Base-by-base conservation (phyloP, 1,140 invertebrate species). In the Caerostris darwini region DNA sequence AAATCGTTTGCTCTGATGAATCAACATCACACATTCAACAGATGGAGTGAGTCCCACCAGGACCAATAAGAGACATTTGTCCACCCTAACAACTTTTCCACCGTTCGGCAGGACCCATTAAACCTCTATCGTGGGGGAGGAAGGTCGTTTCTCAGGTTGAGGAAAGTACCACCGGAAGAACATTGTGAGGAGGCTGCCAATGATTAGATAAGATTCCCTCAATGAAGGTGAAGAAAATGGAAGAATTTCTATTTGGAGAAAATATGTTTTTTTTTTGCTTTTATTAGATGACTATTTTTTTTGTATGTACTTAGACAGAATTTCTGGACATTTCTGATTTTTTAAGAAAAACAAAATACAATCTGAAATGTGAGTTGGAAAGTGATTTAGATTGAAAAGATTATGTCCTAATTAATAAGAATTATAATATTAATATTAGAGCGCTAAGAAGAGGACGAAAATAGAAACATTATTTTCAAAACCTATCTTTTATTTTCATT, bases 1-100 rank as follows among this genome's bases (percentile, higher is more conserved):
- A 61, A 61, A 64, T 88, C 86, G 64, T 64, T 88, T 88, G 86
- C 86, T 67, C 86, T 17, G 58, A 64, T 64, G 86, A 88, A 88
- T 88, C 86, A 88, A 88, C 86, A 88, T 54, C n/a, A 50, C 34
- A 53, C 86, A 61, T 88, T 88, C 86, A 88, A 64, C 86, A 88
- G 86, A 88, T 88, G 86, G 59, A 64, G 50, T n/a, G 86, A 64
- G 56, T 88, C 86, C 86, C 86, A 88, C 58, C 71, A 77, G 71
- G 71, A 77, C 83, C 57, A 85, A 88, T 53, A 88, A 77, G 50
- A 88, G 58, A 64, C 34, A 88, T 88, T 88, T 64, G 53, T 64
- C 56, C 86, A 17, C 57, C 58, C 34, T 61, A 88, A 88, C 61
- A 64, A 64, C 86, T 64, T 53, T 50, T 88, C 12, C 71, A 50